Evolutionary conservation across 1,140 invertebrate species (phyloP), one percentile per base, ranked within the genome.

Genomic region (Alviniconcha marisindica): DNA sequence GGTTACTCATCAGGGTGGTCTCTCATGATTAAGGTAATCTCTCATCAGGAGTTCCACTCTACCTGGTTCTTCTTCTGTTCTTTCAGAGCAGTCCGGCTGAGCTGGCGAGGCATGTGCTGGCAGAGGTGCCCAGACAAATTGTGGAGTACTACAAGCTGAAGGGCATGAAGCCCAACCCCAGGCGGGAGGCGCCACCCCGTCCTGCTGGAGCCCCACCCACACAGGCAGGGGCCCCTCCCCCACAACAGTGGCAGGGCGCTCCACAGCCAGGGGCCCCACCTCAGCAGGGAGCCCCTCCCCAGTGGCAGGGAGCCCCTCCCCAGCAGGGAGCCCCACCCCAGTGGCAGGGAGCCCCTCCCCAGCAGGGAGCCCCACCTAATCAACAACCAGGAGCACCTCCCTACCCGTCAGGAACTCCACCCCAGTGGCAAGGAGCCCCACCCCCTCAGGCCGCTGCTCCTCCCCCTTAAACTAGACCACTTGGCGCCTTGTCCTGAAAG

Each of bases 71-170:
- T 18, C 5, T 48, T 48, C 36, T 77, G 14, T 78, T 77, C 2
- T 90, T 87, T 2, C 85, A 91, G 91, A 80, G 84, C 15, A 86
- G 87, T 33, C 81, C 88, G 21, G 88, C 84, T 28, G 89, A 92
- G 81, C 89, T 95, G 83, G 95, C 95, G 0, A 92, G 93, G 85
- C 94, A 95, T 88, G 95, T 95, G 1, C 87, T 95, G 56, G 94
- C 94, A 5, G 95, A 95, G 91, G 93, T 95, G 38, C 95, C 95
- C 0, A 91, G 92, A 40, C 95, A 95, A 85, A 93, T 95, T 51
- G 90, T 85, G 31, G 81, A 86, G 14, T 91, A 91, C 80, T 91
- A 85, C 86, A 87, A 85, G 78, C 87, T 90, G 87, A 84, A 84
- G 42, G 84, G 84, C 7, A 77, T 89, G 24, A 83, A 81, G 44